phyloP scores from a whole-genome alignment of 1,140 invertebrate genomes.

The Mycetomoellerius zeteki region DNA sequence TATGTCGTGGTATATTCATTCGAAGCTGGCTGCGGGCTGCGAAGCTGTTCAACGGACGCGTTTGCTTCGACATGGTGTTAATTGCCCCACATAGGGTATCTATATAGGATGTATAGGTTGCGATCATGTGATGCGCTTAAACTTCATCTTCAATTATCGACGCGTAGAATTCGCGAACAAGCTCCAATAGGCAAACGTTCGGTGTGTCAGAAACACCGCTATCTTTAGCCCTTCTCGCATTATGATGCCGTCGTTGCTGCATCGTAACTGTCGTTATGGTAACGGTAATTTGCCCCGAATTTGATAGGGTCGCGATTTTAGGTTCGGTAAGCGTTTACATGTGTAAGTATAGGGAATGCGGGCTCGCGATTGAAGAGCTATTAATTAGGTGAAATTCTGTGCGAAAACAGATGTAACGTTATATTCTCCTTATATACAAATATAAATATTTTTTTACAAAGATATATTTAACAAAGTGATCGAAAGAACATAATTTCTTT shows the following conservation, averaged over 20 bases:
- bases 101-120: not conserved
- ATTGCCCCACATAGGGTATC: slow-evolving; percentile 27
- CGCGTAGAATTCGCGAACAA: slow-evolving; percentile 32
- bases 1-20: not conserved
- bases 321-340: not conserved
- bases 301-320: slow-evolving; percentile 33
- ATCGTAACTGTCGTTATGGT: slow-evolving; percentile 5
- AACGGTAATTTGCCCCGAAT: slow-evolving; percentile 32
- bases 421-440: not conserved
- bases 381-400: not conserved
- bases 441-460: not conserved
- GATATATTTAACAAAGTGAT: not conserved
- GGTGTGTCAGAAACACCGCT: not conserved
- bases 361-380: not conserved
- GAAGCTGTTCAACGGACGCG: slow-evolving; percentile 15
- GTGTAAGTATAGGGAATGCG: not conserved
- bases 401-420: not conserved
- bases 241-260: not conserved
- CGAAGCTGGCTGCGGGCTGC: not conserved
- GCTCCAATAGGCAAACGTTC: not conserved
- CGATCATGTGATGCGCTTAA: slow-evolving; percentile 4
- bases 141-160: slow-evolving; percentile 35
- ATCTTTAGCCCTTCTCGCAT: slow-evolving; percentile 25
- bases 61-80: slow-evolving; percentile 23
- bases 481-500: not conserved